Conservation (phyloP, 2,888 invertebrate genomes). For the Himalopsyche japonica region DNA sequence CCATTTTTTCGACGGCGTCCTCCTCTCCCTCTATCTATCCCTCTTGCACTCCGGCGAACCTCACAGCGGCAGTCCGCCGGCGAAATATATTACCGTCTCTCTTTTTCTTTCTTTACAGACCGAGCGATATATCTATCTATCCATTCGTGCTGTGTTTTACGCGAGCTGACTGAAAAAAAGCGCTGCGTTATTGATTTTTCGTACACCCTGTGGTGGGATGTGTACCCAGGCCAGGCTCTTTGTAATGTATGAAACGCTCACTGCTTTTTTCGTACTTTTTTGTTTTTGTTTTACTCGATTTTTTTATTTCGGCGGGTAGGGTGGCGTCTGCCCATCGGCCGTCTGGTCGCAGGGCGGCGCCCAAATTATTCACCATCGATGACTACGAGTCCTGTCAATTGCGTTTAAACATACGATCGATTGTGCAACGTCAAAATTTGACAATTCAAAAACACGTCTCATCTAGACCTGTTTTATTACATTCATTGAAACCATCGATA, state of each 20-base stretch:
- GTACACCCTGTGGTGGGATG: conserved; percentile 38
- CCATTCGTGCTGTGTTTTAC: conserved; percentile 52
- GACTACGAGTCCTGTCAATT: conserved; percentile 20
- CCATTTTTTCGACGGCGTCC: conserved; percentile 40
- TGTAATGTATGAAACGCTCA: conserved; percentile 36
- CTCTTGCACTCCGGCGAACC: conserved; percentile 10
- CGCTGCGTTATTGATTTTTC: conserved; percentile 65
- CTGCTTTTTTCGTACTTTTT: conserved; percentile 29
- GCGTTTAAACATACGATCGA: conserved; percentile 16
- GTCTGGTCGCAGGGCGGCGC: conserved; percentile 33
- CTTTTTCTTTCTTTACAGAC: conserved; percentile 37
- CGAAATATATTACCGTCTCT: conserved; percentile 38
- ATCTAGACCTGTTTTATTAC: not conserved
- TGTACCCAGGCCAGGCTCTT: conserved; percentile 33
- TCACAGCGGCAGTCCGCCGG: conserved; percentile 12
- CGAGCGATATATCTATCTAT: conserved; percentile 35
- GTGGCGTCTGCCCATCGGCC: conserved; percentile 28
- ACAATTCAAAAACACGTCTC: not conserved
- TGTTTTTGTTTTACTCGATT: conserved; percentile 21
- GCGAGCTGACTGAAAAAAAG: conserved; percentile 56
- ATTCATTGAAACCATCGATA: not conserved
- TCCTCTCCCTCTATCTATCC: conserved; percentile 34
- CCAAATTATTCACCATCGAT: conserved; percentile 38
- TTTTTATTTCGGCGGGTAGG: conserved; percentile 17
- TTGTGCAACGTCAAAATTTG: not conserved